Base-by-base conservation (phyloP, 2,888 invertebrate species). In the Pammene fasciana region DNA sequence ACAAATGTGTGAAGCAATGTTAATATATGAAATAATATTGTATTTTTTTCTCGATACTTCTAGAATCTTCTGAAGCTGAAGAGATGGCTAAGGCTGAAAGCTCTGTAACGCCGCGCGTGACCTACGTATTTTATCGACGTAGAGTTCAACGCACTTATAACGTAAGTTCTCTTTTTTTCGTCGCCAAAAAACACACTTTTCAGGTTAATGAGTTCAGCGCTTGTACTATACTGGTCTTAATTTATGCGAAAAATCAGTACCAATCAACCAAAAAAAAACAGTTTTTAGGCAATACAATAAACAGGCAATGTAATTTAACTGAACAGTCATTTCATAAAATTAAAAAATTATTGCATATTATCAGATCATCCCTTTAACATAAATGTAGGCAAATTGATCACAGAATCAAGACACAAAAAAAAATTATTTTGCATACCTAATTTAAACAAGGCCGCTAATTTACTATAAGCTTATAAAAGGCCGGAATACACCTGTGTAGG, bases 61-160 rank as follows among this genome's bases (percentile, higher is more conserved):
- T 26, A 26, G 26, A 65, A 72, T 72, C 56, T 66, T 55, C 73
- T 75, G 75, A 76, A 78, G 73, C 38, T 56, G 45, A 45, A 8
- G 2, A 45, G 14, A 14, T 45, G 34, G 34, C 34, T 9, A 13
- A 45, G 57, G 61, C 78, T 78, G 78, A 77, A 81, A 81, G 73
- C 72, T 74, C 70, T 57, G 56, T 38, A 75, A 75, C 62, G 65
- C 48, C 64, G 72, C 72, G 73, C 76, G 73, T 74, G 78, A 78
- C 81, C 77, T 79, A 80, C 77, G 75, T 77, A 78, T 74, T 77
- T 81, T 75, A 75, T 73, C 75, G 79, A 75, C 74, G 76, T 72
- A 73, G 76, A 78, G 87, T 86, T 87, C 86, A 86, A 83, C 82
- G 85, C 76, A 79, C 85, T 72, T 71, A 62, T 73, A 54, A 66